Percentiles rank a stretch among this genome's conserved stretches.
These are phyloP conservation scores for Australoheros scitulus DNA, from an alignment of 2,113 vertebrate species.

Conservation along the genomic window DNA sequence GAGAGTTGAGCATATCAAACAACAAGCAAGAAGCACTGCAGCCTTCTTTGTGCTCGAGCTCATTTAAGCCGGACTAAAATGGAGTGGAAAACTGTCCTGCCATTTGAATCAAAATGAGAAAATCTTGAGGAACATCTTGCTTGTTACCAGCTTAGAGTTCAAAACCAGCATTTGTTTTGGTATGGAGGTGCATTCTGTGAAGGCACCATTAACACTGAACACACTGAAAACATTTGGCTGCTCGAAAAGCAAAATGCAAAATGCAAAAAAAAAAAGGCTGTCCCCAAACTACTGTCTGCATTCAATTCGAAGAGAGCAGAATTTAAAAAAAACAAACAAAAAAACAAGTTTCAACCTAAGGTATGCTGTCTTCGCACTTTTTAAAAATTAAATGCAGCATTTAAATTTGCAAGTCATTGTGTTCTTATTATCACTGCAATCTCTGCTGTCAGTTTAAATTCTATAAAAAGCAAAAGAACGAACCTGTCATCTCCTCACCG, in stretches of 20 bases:
- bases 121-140: background rate
- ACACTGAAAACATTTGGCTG: background rate
- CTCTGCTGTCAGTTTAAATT: background rate
- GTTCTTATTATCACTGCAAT: background rate
- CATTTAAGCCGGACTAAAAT: too few relatives aligned
- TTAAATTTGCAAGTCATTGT: background rate
- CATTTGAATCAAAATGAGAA: background rate
- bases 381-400: background rate
- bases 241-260: background rate
- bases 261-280: too few relatives aligned
- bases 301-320: background rate
- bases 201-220: background rate
- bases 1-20: background rate
- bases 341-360: background rate
- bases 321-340: background rate
- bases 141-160: background rate
- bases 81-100: background rate
- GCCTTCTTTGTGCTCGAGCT: background rate
- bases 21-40: background rate
- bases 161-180: too few relatives aligned
- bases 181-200: background rate
- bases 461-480: background rate
- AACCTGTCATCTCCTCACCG: background rate
- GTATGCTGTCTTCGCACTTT: background rate
- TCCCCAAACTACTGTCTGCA: background rate